phyloP scores from a whole-genome alignment of 1,140 invertebrate species.

The fruit fly (Drosophila melanogaster) region DNA sequence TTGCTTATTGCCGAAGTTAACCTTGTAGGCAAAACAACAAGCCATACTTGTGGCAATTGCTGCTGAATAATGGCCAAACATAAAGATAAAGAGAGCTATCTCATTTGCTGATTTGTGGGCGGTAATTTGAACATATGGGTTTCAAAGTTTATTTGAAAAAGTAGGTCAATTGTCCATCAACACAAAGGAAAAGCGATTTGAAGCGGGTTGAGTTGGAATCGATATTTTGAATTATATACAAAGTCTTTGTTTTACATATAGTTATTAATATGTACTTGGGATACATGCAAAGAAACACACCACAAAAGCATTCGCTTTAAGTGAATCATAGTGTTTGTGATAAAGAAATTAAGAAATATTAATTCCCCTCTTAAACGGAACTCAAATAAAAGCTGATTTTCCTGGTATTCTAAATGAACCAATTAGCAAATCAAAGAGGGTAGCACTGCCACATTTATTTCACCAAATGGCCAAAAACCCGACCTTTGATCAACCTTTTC shows the following conservation, averaged over 20 bases:
- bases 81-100: slow-evolving; percentile 38
- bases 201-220: neutral
- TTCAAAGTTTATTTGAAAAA: slow-evolving; percentile 21
- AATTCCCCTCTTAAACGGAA: slow-evolving; percentile 13
- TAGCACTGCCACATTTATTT: too few relatives aligned
- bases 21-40: slow-evolving; percentile 52
- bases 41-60: slow-evolving; percentile 39
- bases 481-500: slow-evolving; percentile 30
- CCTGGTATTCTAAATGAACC: slow-evolving; percentile 35
- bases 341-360: neutral
- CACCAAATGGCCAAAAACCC: slow-evolving; percentile 2
- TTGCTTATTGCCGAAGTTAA: slow-evolving; percentile 48
- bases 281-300: too few relatives aligned
- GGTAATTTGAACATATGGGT: slow-evolving; percentile 25
- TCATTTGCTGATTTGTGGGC: slow-evolving; percentile 42
- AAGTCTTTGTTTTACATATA: neutral
- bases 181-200: neutral
- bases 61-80: slow-evolving; percentile 57
- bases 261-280: neutral
- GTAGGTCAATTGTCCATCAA: slow-evolving; percentile 45
- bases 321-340: slow-evolving; percentile 1
- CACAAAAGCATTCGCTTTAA: neutral
- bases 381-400: neutral
- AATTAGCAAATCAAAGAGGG: slow-evolving; percentile 37
- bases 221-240: neutral